A percentile compares a stretch with the other conserved stretches of the same genome.
phyloP scores from a whole-genome alignment of 1,140 invertebrate species.

The Drosophila prosaltans region DNA sequence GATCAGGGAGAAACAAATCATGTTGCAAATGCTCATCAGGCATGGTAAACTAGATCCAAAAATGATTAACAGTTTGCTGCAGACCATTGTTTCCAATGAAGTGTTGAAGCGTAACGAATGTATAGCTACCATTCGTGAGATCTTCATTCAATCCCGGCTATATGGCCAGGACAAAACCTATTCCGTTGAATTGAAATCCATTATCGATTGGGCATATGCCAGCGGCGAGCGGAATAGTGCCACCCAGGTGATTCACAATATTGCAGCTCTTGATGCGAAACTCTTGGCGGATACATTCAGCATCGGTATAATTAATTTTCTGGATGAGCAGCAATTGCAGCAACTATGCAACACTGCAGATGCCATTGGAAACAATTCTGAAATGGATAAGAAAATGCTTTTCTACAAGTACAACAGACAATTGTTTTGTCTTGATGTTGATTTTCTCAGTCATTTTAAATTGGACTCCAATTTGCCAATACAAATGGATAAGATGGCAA shows the following conservation, averaged over 20 bases:
- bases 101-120: conserved; percentile 69
- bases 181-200: conserved; percentile 43
- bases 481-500: conserved; percentile 7
- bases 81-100: conserved; percentile 60
- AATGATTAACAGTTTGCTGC: conserved; percentile 47
- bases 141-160: conserved; percentile 54
- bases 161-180: conserved; percentile 65
- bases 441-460: conserved; percentile 22
- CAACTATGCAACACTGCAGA: conserved; percentile 12
- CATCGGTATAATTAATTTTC: conserved; percentile 76
- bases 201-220: conserved; percentile 65
- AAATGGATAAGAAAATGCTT: conserved; percentile 33
- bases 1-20: conserved; percentile 63
- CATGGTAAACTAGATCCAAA: conserved; percentile 48
- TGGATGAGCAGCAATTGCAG: conserved; percentile 55
- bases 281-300: conserved; percentile 69
- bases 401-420: conserved; percentile 67
- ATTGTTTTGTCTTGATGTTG: conserved; percentile 49
- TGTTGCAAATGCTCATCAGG: conserved; percentile 55
- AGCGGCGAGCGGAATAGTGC: conserved; percentile 46
- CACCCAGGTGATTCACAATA: conserved; percentile 65
- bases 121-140: conserved; percentile 60
- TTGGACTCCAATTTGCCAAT: background rate
- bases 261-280: conserved; percentile 56
- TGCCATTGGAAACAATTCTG: background rate